phyloP scores from a whole-genome alignment of 2,888 invertebrate species.

The Anagyrus pseudococci region DNA sequence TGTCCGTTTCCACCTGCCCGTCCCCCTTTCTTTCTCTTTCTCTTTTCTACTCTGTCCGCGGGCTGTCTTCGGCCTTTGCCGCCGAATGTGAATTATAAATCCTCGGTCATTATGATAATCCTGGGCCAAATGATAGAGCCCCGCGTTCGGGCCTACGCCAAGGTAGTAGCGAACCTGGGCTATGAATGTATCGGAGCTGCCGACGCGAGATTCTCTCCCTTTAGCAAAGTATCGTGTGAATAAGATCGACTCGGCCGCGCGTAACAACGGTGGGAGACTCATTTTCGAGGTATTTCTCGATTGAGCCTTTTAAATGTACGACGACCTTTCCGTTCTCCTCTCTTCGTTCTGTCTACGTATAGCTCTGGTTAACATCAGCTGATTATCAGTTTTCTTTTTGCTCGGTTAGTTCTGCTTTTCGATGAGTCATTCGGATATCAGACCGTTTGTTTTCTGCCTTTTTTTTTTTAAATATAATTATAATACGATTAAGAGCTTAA shows the following conservation, averaged over 20 bases:
- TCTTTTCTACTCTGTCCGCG: slow-evolving; percentile 14
- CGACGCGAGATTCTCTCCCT: too few species aligned
- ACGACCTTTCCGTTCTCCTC: slow-evolving; percentile 7
- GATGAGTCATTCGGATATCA: too few species aligned
- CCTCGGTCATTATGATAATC: slow-evolving; percentile 62
- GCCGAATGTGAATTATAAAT: slow-evolving; percentile 51
- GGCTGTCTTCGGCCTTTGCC: slow-evolving; percentile 31
- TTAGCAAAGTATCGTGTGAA: slow-evolving; percentile 31
- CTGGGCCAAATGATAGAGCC: slow-evolving; percentile 50
- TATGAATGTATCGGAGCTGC: too few species aligned
- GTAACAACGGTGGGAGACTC: slow-evolving; percentile 32
- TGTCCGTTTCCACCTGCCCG: too few species aligned
- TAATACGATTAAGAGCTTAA: too few species aligned
- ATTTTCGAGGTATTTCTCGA: slow-evolving; percentile 24
- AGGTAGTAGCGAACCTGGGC: too few species aligned
- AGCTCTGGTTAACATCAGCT: too few species aligned
- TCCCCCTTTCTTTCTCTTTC: background rate
- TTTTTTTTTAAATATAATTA: too few species aligned
- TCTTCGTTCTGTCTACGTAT: too few species aligned
- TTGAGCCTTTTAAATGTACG: slow-evolving; percentile 11
- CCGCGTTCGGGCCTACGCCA: background rate
- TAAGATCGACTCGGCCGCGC: background rate
- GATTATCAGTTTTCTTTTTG: too few species aligned
- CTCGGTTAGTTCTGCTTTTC: too few species aligned
- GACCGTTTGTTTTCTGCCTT: too few species aligned